phyloP scores from a whole-genome alignment of 2,113 vertebrate genomes.

The Chlorodrepanis virens region DNA sequence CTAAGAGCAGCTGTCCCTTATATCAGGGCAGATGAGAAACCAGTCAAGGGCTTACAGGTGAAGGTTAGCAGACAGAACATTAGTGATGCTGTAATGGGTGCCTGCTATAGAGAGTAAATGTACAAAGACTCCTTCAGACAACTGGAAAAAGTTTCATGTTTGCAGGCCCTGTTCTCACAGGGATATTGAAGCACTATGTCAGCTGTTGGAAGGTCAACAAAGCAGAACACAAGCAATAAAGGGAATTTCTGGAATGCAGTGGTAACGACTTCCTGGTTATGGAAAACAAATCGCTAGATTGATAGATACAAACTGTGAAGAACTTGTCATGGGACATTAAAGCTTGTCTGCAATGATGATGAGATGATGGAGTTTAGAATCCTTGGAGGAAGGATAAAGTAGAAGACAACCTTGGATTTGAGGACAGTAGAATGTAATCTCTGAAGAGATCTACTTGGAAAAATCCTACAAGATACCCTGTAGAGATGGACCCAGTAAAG shows the following conservation, averaged over 20 bases:
- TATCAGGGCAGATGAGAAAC: neutral
- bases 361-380: neutral
- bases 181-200: neutral
- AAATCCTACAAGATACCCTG: neutral
- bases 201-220: neutral
- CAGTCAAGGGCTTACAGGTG: neutral
- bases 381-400: neutral
- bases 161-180: neutral
- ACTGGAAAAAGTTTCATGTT: neutral
- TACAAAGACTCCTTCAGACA: neutral
- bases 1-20: neutral
- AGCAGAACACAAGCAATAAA: neutral
- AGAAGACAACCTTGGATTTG: neutral
- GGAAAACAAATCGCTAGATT: neutral
- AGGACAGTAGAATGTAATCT: neutral
- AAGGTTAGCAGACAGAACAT: neutral
- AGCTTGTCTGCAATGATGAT: neutral
- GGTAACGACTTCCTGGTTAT: neutral
- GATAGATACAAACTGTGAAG: neutral
- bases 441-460: neutral
- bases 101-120: neutral
- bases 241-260: neutral
- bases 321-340: neutral
- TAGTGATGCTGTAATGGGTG: fast-evolving
- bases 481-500: neutral